Percentiles rank a stretch among this genome's conserved stretches.
These are phyloP conservation scores for cattle (Bos taurus) DNA, from an alignment of 2,113 vertebrate genomes.

Conservation along the genomic window ARS-UCD2.0 NC_037340.1:73411501-73412000, in stretches of 20 bases:
- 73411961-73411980: slow-evolving; percentile 8
- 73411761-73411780: background rate
- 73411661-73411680: slow-evolving; percentile 1
- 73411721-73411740: background rate
- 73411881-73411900: background rate
- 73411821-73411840: background rate
- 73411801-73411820: slow-evolving; percentile 24
- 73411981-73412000: slow-evolving; percentile 13
- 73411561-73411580: background rate
- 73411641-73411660: slow-evolving; percentile 17
- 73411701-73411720: background rate
- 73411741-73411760: background rate
- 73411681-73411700: background rate
- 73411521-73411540: background rate
- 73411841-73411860: slow-evolving; percentile 51
- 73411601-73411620: slow-evolving; percentile 12
- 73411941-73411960: slow-evolving; percentile 54
- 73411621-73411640: slow-evolving; percentile 22
- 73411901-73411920: slow-evolving; percentile 56
- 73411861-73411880: slow-evolving; percentile 28
- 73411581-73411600: slow-evolving; percentile 17
- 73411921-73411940: slow-evolving; percentile 1
- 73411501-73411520: background rate
- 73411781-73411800: slow-evolving; percentile 35
- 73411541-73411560: background rate